Evolutionary conservation across 2,888 invertebrate genomes (phyloP).

Genomic region (Conops quadrifasciatus): DNA sequence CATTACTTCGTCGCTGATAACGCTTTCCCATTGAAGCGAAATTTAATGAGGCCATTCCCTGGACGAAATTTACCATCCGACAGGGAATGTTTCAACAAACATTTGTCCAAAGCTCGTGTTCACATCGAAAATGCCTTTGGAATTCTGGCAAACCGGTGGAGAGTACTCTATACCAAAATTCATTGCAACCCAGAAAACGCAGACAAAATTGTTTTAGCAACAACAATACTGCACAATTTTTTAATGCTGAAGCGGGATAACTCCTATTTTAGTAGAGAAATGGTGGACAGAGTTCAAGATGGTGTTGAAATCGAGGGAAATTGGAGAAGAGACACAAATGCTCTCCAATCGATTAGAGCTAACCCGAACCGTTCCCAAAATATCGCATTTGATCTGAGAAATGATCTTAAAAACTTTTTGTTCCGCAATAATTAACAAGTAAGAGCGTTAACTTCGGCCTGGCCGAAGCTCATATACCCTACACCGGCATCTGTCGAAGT

Average conservation of each 20-base stretch:
- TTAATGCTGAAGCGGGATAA: conserved; percentile 8
- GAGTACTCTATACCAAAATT: background rate
- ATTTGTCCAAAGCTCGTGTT: background rate
- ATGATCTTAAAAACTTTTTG: background rate
- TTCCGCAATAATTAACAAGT: conserved; percentile 8
- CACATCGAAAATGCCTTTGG: conserved; percentile 16
- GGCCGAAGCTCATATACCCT: no score
- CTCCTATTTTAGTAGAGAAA: background rate
- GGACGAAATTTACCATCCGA: background rate
- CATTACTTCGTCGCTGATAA: background rate
- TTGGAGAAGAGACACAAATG: conserved; percentile 6
- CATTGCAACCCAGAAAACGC: background rate
- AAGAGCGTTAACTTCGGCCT: no score
- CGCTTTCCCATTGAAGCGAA: no score
- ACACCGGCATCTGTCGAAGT: no score
- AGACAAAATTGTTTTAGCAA: conserved; percentile 22
- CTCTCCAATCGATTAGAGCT: background rate
- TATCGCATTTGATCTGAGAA: background rate
- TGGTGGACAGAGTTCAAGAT: background rate
- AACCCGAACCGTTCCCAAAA: background rate
- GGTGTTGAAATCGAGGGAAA: background rate
- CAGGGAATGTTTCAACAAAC: conserved; percentile 13
- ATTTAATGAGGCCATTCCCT: conserved; percentile 17
- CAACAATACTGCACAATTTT: conserved; percentile 19
- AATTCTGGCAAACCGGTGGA: background rate